Base-by-base conservation (phyloP, 1,140 invertebrate genomes). In the Theocolax elegans region DNA sequence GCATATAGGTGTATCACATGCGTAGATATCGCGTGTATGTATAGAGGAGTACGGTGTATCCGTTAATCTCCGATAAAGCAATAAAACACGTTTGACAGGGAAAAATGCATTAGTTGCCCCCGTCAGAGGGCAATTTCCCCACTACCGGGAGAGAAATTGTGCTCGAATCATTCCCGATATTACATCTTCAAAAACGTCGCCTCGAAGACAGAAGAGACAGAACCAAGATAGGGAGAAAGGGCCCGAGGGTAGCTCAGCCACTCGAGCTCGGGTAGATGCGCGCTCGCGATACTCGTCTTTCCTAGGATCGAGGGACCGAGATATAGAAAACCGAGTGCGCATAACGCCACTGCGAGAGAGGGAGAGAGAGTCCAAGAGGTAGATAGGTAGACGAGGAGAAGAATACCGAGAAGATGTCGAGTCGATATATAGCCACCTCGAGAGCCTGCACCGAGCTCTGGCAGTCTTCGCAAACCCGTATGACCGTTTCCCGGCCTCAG, bases 261-360 rank as follows among this genome's bases (percentile, higher is more conserved):
- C n/a, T n/a, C n/a, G 44, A 13, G 13, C 63, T 21, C 31, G 21
- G 62, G 51, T 35, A 66, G 63, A 66, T 66, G 63, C 38, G 15
- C 38, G 12, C 48, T 1, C 1, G 1, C 49, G 63, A 65, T 65
- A 54, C n/a, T 1, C 12, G n/a, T n/a, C n/a, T n/a, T n/a, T n/a
- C 29, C 17, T 40, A 56, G 53, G 53, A 56, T 56, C 53, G 17
- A 35, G 29, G 25, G 53, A 4, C 53, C 23, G 31, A 44, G 40
- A 27, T 60, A 44, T 19, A 13, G 10, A 31, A n/a, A n/a, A n/a
- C n/a, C 54, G 17, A 17, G 2, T 21, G 40, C 3, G 25, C 23
- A 51, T 63, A 49, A 63, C 49, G 29, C 60, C 44, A 35, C 9
- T 15, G 42, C 25, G 49, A 29, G 15, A 15, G 49, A n/a, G 13